Base-by-base conservation (phyloP, 1,140 invertebrate species). In the Zaprionus davidi region DNA sequence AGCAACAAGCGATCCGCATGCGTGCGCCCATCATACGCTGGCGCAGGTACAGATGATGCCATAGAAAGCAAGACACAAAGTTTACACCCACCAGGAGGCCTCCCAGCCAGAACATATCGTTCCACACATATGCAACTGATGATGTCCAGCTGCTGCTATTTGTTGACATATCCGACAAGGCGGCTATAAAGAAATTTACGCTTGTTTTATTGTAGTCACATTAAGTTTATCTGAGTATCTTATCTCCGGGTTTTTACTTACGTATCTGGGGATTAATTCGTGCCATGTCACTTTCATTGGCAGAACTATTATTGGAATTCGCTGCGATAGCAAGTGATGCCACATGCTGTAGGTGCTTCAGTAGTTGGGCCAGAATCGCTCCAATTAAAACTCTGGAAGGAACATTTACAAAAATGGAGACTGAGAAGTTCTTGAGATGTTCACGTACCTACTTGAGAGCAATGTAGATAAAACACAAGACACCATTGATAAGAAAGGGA, bases 1-100 rank as follows among this genome's bases (percentile, higher is more conserved):
- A 94, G 66, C 94, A 94, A 34, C 94, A 94, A n/a, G 94, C 94
- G 12, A 95, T 94, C 28, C 94, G 92, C 81, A 95, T 94, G 80
- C 94, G 72, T 5, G 90, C 92, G n/a, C 92, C 93, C 73, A 93
- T 81, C 36, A 93, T 44, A n/a, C 82, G 70, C 70, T 91, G 91
- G 0, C 93, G 79, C 34, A 93, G 72, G 71, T 93, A 92, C 1
- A 92, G 81, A 66, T 93, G 93, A 72, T 93, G 93, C 56, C 86
- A 71, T 5, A 93, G 62, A 46, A 93, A 91, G 51, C 92, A 92
- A 5, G 82, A 70, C n/a, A 93, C 17, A 2, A 93, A 67, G 6
- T 92, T 91, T 2, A 90, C 67, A 12, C 68, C 34, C 5, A 93
- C 87, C 24, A 93, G 44, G 11, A 90, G 64, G 1, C 71, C 60